Base-by-base conservation (phyloP, 2,888 invertebrate species). In the Blastobasis lacticolella region DNA sequence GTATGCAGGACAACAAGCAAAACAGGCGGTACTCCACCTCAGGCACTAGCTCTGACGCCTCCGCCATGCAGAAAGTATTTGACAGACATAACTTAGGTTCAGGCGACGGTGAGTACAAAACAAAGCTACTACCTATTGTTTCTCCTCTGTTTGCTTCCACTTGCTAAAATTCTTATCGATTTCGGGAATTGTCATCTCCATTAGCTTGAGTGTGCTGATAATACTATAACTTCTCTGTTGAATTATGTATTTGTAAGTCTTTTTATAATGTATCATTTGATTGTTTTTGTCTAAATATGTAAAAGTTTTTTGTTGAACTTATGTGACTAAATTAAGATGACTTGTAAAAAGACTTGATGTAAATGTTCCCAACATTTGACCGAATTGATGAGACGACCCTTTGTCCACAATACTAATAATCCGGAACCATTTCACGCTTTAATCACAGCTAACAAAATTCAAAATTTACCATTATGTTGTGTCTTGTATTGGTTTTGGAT, bases 401-500 rank as follows among this genome's bases (percentile, higher is more conserved):
- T 50, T 59, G 64, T 67, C 66, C 73, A 66, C 66, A 59, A 57
- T 75, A 80, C 80, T 83, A 84, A 83, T 81, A 67, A 62, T 76
- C 75, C 75, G 74, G 72, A 76, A 76, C 76, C 85, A 85, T 82
- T 65, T 83, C 86, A 83, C 80, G 81, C 85, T 83, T 83, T 63
- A 73, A 78, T 83, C 85, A 86, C 82, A 78, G 79, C 85, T 87
- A 87, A 86, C 87, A 78, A 87, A 87, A 87, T 87, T 87, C 86
- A 66, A 88, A 88, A 87, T 86, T 83, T 71, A 67, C 64, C 69
- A 75, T 69, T 63, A 81, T 86, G 88, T 87, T 88, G 88, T 88
- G 88, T 89, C 88, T 88, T 89, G 88, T 88, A 88, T 89, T 87
- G 88, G 88, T 88, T 85, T 78, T 81, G 80, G 79, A 83, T 86